phyloP scores from a whole-genome alignment of 2,888 invertebrate species.

The Phortica okadai region DNA sequence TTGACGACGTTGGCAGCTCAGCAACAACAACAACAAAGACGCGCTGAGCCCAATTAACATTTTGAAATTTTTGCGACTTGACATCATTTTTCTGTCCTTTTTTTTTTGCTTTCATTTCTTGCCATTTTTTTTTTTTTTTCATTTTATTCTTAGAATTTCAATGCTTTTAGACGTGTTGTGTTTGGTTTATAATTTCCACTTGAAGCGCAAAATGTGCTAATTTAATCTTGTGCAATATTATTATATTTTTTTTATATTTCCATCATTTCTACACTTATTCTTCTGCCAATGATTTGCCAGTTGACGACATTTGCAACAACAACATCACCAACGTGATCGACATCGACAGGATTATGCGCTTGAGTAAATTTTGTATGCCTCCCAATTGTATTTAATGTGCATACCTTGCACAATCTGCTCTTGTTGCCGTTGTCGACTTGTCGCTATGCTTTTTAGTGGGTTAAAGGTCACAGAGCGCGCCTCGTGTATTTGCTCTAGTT shows the following conservation, averaged over 20 bases:
- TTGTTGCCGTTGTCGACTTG: not conserved
- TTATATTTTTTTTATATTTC: not conserved
- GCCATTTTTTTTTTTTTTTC: conserved; percentile 18
- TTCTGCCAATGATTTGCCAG: no score
- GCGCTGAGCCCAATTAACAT: conserved; percentile 64
- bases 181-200: no score
- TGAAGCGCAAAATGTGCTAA: not conserved
- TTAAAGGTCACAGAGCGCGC: conserved; percentile 5
- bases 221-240: conserved; percentile 12
- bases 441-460: conserved; percentile 9
- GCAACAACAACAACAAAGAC: not conserved
- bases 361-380: not conserved
- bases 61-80: conserved; percentile 40
- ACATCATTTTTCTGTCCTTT: conserved; percentile 51
- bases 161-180: not conserved
- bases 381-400: conserved; percentile 10
- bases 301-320: not conserved
- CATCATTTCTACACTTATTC: no score
- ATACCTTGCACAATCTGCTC: not conserved
- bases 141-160: not conserved
- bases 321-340: not conserved
- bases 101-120: conserved; percentile 3
- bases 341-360: conserved; percentile 15
- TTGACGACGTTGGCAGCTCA: not conserved
- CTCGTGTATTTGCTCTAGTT: conserved; percentile 5